Percentiles rank a stretch among this genome's conserved stretches.
Evolutionary conservation across 2,113 vertebrate species (phyloP).

Genomic region (Myrmophylax atrothorax): DNA sequence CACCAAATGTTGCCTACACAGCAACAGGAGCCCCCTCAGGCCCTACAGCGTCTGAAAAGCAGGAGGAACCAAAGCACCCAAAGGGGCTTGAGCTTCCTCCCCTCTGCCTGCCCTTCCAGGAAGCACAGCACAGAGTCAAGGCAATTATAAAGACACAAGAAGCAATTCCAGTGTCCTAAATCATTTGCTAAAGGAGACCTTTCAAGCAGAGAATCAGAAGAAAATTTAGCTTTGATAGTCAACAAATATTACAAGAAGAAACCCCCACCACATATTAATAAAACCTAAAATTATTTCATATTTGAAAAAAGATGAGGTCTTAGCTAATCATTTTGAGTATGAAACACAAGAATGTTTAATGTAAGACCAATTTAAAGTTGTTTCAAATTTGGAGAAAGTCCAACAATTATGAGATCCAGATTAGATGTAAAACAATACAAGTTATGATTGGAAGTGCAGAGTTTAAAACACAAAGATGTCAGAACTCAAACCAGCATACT

Average conservation of each 20-base stretch:
- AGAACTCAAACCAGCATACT: background rate
- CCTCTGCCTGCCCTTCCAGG: background rate
- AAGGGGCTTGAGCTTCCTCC: background rate
- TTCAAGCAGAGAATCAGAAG: background rate
- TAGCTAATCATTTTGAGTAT: background rate
- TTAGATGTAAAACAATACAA: background rate
- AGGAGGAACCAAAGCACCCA: background rate
- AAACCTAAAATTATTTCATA: background rate
- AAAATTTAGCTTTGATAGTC: background rate
- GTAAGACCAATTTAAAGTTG: background rate
- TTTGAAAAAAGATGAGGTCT: background rate
- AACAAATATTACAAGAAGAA: background rate
- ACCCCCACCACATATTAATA: fast-evolving
- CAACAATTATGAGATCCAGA: background rate
- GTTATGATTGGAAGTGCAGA: background rate
- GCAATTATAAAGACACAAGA: background rate
- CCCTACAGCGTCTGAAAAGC: background rate
- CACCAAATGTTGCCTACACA: background rate
- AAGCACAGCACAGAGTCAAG: background rate
- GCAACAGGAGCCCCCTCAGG: background rate
- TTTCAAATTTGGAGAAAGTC: background rate
- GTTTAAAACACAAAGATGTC: background rate
- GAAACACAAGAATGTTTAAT: background rate
- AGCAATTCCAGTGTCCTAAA: background rate
- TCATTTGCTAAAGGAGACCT: background rate